These are phyloP conservation scores for Eristalinus sepulchralis DNA, from an alignment of 2,888 invertebrate genomes.

Conservation along the genomic window DNA sequence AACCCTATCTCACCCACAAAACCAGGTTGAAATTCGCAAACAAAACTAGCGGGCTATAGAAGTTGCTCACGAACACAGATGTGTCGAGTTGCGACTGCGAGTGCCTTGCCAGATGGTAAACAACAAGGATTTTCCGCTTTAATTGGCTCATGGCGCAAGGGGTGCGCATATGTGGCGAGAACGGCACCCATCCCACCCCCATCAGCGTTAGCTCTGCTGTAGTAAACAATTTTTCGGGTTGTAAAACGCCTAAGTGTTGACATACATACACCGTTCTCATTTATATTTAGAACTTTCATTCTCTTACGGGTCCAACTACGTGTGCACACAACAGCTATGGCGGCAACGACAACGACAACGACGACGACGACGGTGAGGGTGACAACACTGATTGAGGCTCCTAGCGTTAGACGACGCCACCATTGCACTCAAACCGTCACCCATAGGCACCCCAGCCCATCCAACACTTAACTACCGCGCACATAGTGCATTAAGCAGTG, in stretches of 20 bases:
- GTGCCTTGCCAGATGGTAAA: constrained; percentile 40
- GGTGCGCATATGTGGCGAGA: constrained; percentile 24
- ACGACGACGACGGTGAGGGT: neutral
- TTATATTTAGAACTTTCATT: constrained; percentile 58
- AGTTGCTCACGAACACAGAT: constrained; percentile 22
- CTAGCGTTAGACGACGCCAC: neutral
- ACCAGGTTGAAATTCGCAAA: constrained; percentile 46
- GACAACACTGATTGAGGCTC: neutral
- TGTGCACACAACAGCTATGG: constrained; percentile 4
- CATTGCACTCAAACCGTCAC: neutral
- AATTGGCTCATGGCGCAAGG: constrained; percentile 40
- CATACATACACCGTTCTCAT: constrained; percentile 59
- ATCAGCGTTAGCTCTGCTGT: constrained; percentile 33
- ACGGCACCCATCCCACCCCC: constrained; percentile 11
- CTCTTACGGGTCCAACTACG: neutral
- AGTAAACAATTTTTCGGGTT: constrained; percentile 66
- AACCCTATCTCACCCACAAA: neutral
- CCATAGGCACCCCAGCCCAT: constrained; percentile 43
- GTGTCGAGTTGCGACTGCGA: constrained; percentile 13
- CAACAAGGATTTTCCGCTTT: constrained; percentile 50
- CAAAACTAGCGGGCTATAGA: constrained; percentile 42
- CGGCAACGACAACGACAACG: neutral
- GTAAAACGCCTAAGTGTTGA: constrained; percentile 64
- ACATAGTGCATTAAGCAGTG: constrained; percentile 66
- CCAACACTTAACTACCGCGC: constrained; percentile 55